phyloP scores from a whole-genome alignment of 2,888 invertebrate genomes.

The Blera fallax region DNA sequence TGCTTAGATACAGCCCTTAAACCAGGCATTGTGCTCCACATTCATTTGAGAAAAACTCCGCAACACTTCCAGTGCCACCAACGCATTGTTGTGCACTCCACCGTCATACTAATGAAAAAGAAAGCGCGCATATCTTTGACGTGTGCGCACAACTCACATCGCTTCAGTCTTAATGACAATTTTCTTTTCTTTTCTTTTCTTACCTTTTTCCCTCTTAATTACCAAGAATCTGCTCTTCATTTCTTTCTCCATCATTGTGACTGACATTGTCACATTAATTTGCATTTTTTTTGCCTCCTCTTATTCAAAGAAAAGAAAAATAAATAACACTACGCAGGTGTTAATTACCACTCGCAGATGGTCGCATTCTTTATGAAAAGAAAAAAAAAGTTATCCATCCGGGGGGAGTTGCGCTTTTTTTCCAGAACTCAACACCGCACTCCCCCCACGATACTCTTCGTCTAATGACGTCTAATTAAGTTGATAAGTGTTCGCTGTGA shows the following conservation, averaged over 20 bases:
- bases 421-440: constrained; percentile 13
- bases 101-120: constrained; percentile 7
- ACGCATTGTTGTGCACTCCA: not conserved
- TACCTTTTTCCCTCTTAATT: constrained; percentile 4
- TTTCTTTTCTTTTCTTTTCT: not conserved
- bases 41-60: not conserved
- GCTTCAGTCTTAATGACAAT: constrained; percentile 32
- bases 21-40: not conserved
- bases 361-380: constrained; percentile 16
- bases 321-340: constrained; percentile 31
- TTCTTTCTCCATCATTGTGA: not conserved
- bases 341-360: constrained; percentile 53
- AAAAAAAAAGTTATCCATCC: not conserved
- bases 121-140: constrained; percentile 17
- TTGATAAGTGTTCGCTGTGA: constrained; percentile 38
- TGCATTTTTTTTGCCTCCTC: constrained; percentile 19
- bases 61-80: not conserved
- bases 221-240: constrained; percentile 24
- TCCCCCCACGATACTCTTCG: not conserved
- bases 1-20: too few species aligned
- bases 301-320: constrained; percentile 4
- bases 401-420: constrained; percentile 11
- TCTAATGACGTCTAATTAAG: constrained; percentile 60
- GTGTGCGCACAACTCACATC: constrained; percentile 25
- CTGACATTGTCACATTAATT: constrained; percentile 57